phyloP scores from a whole-genome alignment of 1,140 invertebrate species.

The Rhynchophorus ferrugineus region DNA sequence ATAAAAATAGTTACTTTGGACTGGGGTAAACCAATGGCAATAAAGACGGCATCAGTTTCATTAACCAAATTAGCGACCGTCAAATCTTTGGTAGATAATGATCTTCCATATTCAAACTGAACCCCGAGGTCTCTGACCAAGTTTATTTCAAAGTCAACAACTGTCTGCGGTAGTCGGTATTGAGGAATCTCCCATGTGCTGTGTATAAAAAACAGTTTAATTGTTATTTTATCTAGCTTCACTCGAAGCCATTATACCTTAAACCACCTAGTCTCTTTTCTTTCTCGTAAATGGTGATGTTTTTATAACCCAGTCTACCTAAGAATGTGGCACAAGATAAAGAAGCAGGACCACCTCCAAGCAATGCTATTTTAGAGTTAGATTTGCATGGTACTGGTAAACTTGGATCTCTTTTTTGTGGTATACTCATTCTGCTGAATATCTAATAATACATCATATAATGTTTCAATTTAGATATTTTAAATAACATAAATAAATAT shows the following conservation, averaged over 20 bases:
- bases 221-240: background rate
- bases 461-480: conserved; percentile 1
- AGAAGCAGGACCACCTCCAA: conserved; percentile 95
- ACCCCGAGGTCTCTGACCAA: conserved; percentile 90
- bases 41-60: conserved; percentile 74
- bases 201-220: conserved; percentile 32
- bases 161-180: conserved; percentile 86
- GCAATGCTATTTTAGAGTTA: conserved; percentile 73
- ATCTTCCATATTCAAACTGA: conserved; percentile 62
- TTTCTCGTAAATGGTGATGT: conserved; percentile 92
- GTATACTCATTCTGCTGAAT: conserved; percentile 90
- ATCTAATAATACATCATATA: conserved; percentile 47
- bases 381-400: conserved; percentile 50
- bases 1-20: conserved; percentile 54
- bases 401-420: conserved; percentile 72
- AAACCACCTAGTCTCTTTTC: conserved; percentile 81
- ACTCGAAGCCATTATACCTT: conserved; percentile 48
- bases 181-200: conserved; percentile 95
- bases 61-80: conserved; percentile 63
- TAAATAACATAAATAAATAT: too few relatives aligned
- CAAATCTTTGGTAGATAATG: conserved; percentile 58
- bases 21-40: conserved; percentile 92
- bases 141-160: conserved; percentile 89
- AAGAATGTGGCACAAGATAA: conserved; percentile 95
- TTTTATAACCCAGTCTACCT: conserved; percentile 81